These are phyloP conservation scores for Lamellibrachia satsuma DNA, from an alignment of 2,888 invertebrate species.

Conservation along the genomic window DNA sequence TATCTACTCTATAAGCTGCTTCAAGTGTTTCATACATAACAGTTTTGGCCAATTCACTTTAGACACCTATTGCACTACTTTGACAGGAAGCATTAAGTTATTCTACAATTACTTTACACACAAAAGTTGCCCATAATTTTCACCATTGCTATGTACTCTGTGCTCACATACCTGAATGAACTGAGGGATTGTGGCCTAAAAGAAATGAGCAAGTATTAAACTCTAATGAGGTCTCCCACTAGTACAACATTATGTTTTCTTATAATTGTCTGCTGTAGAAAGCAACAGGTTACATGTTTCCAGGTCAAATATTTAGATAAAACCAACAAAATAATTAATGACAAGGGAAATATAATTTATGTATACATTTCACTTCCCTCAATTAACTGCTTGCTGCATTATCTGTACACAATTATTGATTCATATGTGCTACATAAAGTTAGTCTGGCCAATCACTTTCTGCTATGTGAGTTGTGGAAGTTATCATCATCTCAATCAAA, in stretches of 20 bases:
- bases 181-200: background rate
- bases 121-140: background rate
- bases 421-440: too few relatives aligned
- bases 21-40: background rate
- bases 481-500: too few relatives aligned
- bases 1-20: too few relatives aligned
- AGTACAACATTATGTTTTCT: background rate
- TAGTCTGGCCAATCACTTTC: too few relatives aligned
- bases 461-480: too few relatives aligned
- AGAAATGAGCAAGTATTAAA: background rate
- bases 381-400: too few relatives aligned
- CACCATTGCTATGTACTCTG: background rate
- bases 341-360: background rate
- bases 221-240: background rate
- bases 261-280: background rate
- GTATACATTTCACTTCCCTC: background rate
- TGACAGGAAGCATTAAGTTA: background rate
- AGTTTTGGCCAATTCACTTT: background rate
- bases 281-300: background rate
- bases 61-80: background rate
- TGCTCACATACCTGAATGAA: background rate
- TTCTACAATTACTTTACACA: background rate
- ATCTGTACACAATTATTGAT: too few relatives aligned
- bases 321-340: background rate
- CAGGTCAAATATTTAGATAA: background rate